These are phyloP conservation scores for Bimastos eiseni DNA, from an alignment of 2,888 invertebrate genomes.

Conservation along the genomic window DNA sequence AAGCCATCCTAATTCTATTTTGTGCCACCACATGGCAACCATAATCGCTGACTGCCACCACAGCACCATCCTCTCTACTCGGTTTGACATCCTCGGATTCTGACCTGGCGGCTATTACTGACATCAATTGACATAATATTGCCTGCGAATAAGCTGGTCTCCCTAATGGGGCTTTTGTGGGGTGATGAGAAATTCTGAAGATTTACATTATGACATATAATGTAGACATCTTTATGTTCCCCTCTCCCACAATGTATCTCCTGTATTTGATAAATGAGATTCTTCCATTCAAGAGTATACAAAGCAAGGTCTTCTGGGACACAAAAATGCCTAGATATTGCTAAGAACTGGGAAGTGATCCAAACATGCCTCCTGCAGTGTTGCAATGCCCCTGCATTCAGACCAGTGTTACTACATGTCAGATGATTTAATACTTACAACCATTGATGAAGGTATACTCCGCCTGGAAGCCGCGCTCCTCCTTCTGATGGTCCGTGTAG, in stretches of 20 bases:
- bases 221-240: not conserved
- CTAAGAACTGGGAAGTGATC: not conserved
- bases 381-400: not conserved
- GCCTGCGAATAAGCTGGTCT: no score
- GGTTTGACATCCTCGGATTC: no score
- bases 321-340: not conserved
- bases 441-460: slow-evolving; percentile 44
- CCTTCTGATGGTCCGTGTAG: slow-evolving; percentile 69
- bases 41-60: no score
- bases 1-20: no score
- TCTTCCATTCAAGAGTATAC: not conserved
- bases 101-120: no score
- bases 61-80: no score
- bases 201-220: no score
- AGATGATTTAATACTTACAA: slow-evolving; percentile 39
- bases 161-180: no score
- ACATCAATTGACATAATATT: no score
- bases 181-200: no score
- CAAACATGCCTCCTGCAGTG: not conserved
- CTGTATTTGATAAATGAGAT: not conserved
- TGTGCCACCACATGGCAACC: no score
- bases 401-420: not conserved
- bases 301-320: not conserved
- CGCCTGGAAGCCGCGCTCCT: slow-evolving; percentile 43
- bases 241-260: not conserved